Conservation (phyloP, 2,888 invertebrate species). For the Drosophila fulvimacula region DNA sequence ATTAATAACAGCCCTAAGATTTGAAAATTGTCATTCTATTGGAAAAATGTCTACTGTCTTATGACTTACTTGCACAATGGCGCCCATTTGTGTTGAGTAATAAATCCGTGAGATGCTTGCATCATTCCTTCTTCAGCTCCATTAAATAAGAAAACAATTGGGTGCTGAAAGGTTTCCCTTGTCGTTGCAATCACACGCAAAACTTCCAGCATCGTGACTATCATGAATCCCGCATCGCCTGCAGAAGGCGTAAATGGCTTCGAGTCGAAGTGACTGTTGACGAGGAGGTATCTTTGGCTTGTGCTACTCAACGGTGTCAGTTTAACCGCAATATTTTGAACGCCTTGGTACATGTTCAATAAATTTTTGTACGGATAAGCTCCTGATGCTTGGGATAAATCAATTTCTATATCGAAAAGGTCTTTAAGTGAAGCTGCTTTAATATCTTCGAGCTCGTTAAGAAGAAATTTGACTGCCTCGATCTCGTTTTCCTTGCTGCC, state of each 20-base stretch:
- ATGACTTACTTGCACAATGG: conserved; percentile 86
- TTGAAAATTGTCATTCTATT: neutral
- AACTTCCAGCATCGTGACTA: conserved; percentile 88
- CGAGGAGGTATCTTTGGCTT: conserved; percentile 85
- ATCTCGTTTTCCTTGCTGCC: conserved; percentile 90
- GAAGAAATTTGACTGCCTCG: conserved; percentile 86
- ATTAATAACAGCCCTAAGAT: conserved; percentile 90
- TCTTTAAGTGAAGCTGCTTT: conserved; percentile 62
- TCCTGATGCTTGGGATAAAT: conserved; percentile 77
- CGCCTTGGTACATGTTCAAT: conserved; percentile 76
- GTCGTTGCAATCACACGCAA: conserved; percentile 84
- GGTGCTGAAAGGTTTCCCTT: conserved; percentile 85
- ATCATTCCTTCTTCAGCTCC: conserved; percentile 88
- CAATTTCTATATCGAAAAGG: conserved; percentile 75
- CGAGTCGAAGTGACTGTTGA: conserved; percentile 97
- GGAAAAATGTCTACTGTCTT: neutral
- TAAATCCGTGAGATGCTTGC: conserved; percentile 89
- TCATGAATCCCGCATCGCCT: conserved; percentile 88
- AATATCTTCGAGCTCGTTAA: conserved; percentile 70
- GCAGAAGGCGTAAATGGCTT: conserved; percentile 92
- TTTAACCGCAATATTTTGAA: conserved; percentile 83
- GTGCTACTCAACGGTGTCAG: conserved; percentile 67
- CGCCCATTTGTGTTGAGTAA: conserved; percentile 92
- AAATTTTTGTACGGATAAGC: conserved; percentile 59
- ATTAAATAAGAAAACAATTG: conserved; percentile 88